These are phyloP conservation scores for Kradibia gibbosae DNA, from an alignment of 1,140 invertebrate genomes.

Conservation along the genomic window DNA sequence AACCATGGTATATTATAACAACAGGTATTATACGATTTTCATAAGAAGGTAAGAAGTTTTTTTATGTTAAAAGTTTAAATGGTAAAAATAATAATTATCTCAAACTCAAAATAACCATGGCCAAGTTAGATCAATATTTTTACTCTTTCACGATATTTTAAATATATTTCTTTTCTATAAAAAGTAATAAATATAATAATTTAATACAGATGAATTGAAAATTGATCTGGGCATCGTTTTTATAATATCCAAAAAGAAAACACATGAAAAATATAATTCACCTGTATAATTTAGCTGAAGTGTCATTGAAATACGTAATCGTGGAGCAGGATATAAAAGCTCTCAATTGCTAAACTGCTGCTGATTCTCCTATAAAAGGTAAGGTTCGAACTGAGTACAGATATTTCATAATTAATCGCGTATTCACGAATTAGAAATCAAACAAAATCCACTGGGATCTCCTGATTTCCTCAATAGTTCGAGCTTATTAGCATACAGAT, in stretches of 20 bases:
- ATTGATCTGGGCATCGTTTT: neutral
- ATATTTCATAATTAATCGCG: constrained; percentile 53
- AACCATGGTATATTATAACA: too few relatives aligned
- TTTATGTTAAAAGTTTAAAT: too few relatives aligned
- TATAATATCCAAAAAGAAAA: neutral
- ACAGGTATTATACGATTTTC: too few relatives aligned
- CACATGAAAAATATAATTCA: neutral
- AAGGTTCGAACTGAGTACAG: neutral
- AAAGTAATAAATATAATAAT: too few relatives aligned
- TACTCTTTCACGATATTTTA: too few relatives aligned
- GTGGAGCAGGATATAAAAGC: neutral
- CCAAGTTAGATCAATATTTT: too few relatives aligned
- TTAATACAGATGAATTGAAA: too few relatives aligned
- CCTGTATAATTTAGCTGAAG: neutral
- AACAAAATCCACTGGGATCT: neutral
- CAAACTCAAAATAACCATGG: too few relatives aligned
- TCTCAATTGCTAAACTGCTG: neutral
- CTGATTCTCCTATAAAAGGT: too few relatives aligned
- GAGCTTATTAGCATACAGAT: constrained; percentile 31
- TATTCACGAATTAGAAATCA: constrained; percentile 38
- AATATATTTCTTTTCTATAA: too few relatives aligned
- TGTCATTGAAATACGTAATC: neutral
- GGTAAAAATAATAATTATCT: too few relatives aligned
- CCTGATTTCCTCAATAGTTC: constrained; percentile 42
- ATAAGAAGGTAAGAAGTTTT: too few relatives aligned